Percentiles rank a stretch among this genome's conserved stretches.
phyloP scores from a whole-genome alignment of 2,888 invertebrate species.

The Polydrusus tereticollis region DNA sequence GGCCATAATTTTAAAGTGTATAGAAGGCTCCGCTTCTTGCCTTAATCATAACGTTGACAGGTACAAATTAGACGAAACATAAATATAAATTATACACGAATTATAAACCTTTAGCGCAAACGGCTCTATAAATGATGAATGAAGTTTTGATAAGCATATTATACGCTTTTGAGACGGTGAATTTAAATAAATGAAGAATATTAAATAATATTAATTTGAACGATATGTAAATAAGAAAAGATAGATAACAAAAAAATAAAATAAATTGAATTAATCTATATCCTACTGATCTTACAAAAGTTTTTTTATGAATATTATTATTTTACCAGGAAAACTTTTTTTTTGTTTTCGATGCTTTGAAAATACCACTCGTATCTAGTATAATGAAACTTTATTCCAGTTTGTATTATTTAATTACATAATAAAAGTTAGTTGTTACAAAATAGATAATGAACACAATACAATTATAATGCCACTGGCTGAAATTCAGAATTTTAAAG shows the following conservation, averaged over 20 bases:
- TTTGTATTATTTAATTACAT: neutral
- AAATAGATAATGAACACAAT: slow-evolving; percentile 9
- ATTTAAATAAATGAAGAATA: neutral
- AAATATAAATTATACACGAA: slow-evolving; percentile 7
- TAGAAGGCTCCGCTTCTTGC: neutral
- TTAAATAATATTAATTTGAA: neutral
- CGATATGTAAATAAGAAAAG: neutral
- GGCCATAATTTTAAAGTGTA: neutral
- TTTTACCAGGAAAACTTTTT: too few species aligned
- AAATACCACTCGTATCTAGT: neutral
- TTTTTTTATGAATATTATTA: too few species aligned
- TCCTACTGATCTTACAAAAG: too few species aligned
- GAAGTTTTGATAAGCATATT: neutral
- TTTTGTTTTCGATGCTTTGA: too few species aligned
- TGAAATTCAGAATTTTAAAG: slow-evolving; percentile 28
- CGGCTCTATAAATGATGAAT: neutral
- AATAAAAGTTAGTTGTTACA: slow-evolving; percentile 8
- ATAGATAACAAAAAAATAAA: too few species aligned
- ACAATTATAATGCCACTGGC: neutral
- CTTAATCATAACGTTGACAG: slow-evolving; percentile 3
- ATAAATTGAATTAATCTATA: too few species aligned
- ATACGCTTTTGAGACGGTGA: neutral
- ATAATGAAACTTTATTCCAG: neutral
- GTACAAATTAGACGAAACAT: neutral
- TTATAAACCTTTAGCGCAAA: neutral